phyloP scores from a whole-genome alignment of 2,113 vertebrate genomes.

The Elanus axillaris region DNA sequence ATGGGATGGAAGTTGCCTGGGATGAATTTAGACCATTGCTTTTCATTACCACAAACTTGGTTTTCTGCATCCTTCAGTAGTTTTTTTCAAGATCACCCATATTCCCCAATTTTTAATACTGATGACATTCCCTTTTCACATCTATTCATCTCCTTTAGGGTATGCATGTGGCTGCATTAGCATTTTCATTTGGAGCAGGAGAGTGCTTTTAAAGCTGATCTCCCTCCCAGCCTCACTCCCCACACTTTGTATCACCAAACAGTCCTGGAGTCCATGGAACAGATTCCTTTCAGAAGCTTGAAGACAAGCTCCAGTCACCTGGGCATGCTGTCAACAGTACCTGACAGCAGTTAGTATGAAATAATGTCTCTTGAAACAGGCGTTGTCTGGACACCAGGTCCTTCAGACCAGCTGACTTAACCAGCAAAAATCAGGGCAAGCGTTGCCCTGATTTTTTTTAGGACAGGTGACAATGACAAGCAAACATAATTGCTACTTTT shows the following conservation, averaged over 20 bases:
- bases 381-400: background rate
- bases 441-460: background rate
- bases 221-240: background rate
- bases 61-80: background rate
- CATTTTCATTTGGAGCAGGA: background rate
- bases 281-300: background rate
- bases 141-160: background rate
- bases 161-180: background rate
- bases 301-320: background rate
- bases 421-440: background rate
- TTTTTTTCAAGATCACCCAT: background rate
- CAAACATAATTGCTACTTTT: accelerated
- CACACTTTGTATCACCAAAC: background rate
- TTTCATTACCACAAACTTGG: background rate
- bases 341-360: background rate
- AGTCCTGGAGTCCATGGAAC: background rate
- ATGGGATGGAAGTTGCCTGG: background rate
- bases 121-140: background rate
- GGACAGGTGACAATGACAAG: background rate
- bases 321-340: background rate
- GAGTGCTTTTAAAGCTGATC: background rate
- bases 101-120: background rate
- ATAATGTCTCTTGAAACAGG: background rate
- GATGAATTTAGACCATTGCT: background rate
- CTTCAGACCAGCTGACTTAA: background rate